Evolutionary conservation across 2,113 vertebrate genomes (phyloP).

Genomic region (Sphaerodactylus townsendi): DNA sequence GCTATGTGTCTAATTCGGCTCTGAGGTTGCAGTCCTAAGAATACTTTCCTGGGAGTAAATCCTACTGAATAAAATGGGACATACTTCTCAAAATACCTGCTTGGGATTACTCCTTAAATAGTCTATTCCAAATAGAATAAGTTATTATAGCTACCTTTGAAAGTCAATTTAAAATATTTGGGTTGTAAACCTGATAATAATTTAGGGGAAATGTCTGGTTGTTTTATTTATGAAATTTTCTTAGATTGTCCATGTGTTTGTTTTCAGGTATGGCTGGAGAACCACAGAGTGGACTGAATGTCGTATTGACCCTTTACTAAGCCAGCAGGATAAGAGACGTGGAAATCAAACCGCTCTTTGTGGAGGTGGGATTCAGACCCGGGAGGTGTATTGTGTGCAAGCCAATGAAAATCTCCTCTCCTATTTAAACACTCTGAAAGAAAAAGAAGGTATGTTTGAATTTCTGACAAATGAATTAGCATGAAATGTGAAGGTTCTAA

Average conservation of each 20-base stretch:
- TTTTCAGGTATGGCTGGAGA: constrained; percentile 86
- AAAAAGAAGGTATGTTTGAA: constrained; percentile 84
- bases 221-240: neutral
- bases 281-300: constrained; percentile 95
- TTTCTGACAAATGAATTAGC: constrained; percentile 8
- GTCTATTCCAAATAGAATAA: too few species aligned
- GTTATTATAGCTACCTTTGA: too few species aligned
- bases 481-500: neutral
- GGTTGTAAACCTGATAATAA: neutral
- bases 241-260: constrained; percentile 7
- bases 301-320: constrained; percentile 88
- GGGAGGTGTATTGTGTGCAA: constrained; percentile 90
- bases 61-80: neutral
- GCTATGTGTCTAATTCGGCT: too few species aligned
- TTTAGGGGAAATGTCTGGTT: neutral
- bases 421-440: constrained; percentile 77
- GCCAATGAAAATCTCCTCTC: constrained; percentile 84
- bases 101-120: neutral
- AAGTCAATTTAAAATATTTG: neutral
- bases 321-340: constrained; percentile 92
- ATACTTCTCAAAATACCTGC: neutral
- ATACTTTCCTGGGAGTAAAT: neutral
- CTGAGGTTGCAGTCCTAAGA: too few species aligned
- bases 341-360: constrained; percentile 91
- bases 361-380: constrained; percentile 90